Evolutionary conservation across 2,113 vertebrate species (phyloP).

Genomic region (Channa argus): DNA sequence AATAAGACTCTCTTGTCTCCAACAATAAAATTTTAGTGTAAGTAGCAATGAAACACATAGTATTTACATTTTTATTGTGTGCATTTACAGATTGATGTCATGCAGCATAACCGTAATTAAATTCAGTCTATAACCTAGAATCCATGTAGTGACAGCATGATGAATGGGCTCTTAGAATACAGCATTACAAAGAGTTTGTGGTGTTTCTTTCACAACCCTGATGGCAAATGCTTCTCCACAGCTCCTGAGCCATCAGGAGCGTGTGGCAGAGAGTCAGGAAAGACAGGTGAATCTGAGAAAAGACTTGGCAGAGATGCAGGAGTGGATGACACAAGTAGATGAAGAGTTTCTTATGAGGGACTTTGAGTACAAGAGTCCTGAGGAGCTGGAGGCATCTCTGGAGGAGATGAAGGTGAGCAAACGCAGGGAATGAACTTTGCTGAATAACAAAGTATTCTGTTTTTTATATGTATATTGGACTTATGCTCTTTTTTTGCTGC

Average conservation of each 20-base stretch:
- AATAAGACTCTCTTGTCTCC: background rate
- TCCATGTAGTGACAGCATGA: background rate
- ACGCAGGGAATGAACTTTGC: background rate
- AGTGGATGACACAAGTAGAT: conserved; percentile 97
- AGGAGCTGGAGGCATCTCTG: conserved; percentile 92
- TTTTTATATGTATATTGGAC: background rate
- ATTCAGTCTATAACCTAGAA: too few species aligned
- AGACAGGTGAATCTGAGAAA: conserved; percentile 94
- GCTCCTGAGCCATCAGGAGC: conserved; percentile 89
- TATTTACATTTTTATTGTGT: too few species aligned
- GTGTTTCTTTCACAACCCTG: background rate
- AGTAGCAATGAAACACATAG: too few species aligned
- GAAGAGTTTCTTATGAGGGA: conserved; percentile 97
- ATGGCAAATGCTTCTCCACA: conserved; percentile 57
- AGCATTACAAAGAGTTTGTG: background rate
- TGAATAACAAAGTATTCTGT: background rate
- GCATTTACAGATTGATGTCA: too few species aligned
- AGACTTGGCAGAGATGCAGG: conserved; percentile 97
- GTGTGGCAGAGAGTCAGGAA: conserved; percentile 90
- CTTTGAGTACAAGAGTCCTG: conserved; percentile 97
- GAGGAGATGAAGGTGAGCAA: conserved; percentile 95
- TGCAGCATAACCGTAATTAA: too few species aligned
- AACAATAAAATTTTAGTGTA: background rate
- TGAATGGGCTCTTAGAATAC: background rate
- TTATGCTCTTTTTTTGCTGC: background rate